Percentiles rank a stretch among this genome's conserved stretches.
Conservation (phyloP, 2,797 vertebrate species). For the Notamacropus eugenii region DNA sequence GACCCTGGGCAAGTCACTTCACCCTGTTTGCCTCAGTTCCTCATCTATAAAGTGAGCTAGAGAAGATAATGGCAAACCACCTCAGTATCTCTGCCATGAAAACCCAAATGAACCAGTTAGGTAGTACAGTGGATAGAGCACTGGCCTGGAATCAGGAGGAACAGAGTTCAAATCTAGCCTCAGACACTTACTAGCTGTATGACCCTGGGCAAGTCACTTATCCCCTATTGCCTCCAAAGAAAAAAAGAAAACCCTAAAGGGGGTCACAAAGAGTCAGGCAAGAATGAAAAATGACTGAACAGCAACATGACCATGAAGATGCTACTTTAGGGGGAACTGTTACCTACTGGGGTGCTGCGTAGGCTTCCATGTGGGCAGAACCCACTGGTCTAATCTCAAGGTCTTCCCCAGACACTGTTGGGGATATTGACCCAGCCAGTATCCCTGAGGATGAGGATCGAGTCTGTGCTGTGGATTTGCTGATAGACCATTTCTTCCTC, state of each 20-base stretch:
- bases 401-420: neutral
- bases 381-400: neutral
- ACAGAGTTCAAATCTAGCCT: neutral
- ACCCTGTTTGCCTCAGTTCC: neutral
- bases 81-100: neutral
- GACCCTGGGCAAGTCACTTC: neutral
- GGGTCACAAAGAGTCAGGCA: neutral
- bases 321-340: neutral
- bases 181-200: neutral
- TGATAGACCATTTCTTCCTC: neutral
- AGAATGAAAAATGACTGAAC: neutral
- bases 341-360: neutral
- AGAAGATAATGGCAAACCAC: neutral
- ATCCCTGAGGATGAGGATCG: neutral
- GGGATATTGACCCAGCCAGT: neutral
- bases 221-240: neutral
- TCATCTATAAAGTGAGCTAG: neutral
- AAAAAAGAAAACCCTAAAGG: neutral
- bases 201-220: neutral
- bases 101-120: neutral
- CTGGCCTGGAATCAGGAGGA: neutral
- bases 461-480: neutral
- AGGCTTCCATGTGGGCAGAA: neutral
- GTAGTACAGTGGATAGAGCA: neutral
- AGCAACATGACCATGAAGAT: neutral